Evolutionary conservation across 2,888 invertebrate species (phyloP).

Genomic region (Bombylius major): DNA sequence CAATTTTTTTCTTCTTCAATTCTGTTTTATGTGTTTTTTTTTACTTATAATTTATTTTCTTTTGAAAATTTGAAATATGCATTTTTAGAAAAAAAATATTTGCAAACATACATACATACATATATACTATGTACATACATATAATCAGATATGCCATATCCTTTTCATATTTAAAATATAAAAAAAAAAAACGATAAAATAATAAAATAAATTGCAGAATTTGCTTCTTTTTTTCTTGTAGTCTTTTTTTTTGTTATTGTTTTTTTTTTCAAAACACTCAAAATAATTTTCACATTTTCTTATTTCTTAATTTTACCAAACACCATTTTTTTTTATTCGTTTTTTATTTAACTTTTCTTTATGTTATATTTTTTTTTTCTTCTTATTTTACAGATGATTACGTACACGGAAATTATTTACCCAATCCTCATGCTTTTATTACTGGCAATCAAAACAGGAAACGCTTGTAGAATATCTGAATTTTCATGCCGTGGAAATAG

Average conservation of each 20-base stretch:
- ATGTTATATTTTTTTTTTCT: neutral
- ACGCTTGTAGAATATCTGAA: constrained; percentile 65
- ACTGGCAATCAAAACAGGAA: constrained; percentile 26
- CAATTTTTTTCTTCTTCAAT: too few relatives aligned
- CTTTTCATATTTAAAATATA: neutral
- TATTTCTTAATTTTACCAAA: neutral
- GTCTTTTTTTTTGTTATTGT: neutral
- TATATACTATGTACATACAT: neutral
- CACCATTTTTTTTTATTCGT: too few relatives aligned
- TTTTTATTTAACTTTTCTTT: too few relatives aligned
- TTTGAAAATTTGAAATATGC: too few relatives aligned
- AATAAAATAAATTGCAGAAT: too few relatives aligned
- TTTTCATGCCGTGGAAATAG: constrained; percentile 56
- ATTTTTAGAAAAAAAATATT: too few relatives aligned
- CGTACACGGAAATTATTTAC: constrained; percentile 23
- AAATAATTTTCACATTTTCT: neutral
- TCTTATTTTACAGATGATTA: constrained; percentile 23
- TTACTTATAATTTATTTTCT: too few relatives aligned
- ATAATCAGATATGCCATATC: neutral
- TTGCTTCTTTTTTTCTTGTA: too few relatives aligned
- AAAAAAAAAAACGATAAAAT: neutral
- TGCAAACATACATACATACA: neutral
- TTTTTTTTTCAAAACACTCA: neutral
- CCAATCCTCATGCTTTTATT: constrained; percentile 32
- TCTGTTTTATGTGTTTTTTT: too few relatives aligned